Conservation (phyloP, 2,113 vertebrate species). For the Nettapus auritus region DNA sequence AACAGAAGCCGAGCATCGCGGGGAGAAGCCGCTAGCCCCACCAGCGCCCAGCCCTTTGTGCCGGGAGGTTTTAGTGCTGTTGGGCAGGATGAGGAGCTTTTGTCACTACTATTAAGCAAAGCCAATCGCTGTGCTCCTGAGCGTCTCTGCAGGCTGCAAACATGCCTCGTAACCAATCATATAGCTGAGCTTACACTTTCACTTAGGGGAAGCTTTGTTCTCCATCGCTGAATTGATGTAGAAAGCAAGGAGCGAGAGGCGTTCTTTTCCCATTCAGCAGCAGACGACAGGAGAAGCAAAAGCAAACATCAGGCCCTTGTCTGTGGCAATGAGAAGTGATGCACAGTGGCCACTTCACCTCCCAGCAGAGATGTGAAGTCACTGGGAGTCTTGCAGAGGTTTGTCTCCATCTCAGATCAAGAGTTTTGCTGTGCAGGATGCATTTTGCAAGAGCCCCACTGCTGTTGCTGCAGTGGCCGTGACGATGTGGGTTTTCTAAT, state of each 20-base stretch:
- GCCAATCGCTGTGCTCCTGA: neutral
- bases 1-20: neutral
- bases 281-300: neutral
- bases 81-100: conserved; percentile 19
- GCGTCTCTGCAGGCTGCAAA: neutral
- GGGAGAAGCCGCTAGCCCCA: neutral
- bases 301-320: neutral
- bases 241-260: neutral
- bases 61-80: neutral
- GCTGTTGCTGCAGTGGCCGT: neutral
- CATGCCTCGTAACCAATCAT: rapidly evolving
- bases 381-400: neutral
- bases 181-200: neutral
- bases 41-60: neutral
- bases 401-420: neutral
- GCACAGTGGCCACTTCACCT: neutral
- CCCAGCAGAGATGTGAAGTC: neutral
- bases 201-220: neutral
- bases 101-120: neutral
- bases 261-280: neutral
- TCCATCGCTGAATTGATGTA: neutral
- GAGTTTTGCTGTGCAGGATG: neutral
- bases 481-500: neutral
- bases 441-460: neutral
- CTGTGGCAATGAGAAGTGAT: neutral